Base-by-base conservation (phyloP, 2,113 vertebrate species). In the Heterotilapia buettikoferi region DNA sequence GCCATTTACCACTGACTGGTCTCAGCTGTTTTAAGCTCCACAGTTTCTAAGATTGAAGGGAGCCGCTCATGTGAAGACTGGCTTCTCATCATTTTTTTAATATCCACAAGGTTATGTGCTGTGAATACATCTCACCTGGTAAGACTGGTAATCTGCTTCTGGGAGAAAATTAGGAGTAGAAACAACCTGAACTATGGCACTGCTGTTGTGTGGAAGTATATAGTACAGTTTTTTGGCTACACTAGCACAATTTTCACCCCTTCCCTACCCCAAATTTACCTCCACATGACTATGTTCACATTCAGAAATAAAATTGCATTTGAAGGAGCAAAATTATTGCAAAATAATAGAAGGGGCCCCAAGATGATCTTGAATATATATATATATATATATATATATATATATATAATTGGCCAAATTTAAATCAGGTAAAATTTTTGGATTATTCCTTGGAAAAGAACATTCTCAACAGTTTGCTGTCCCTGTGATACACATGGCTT, bases 191-290 rank as follows among this genome's bases (percentile, higher is more conserved):
- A 36, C 2, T 63, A 63, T 63, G 18, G 0, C 59, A 12, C 9
- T 63, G 9, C 59, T 63, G 18, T 63, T 63, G 31, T 36, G 6
- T 36, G 31, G 31, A 38, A 66, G 61, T 12, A 66, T 66, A n/a
- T 38, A 36, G 31, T 36, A 1, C 10, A 36, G 1, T 12, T 36
- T 5, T 36, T 66, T 66, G 0, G 31, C 61, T 36, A 36, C 31
- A n/a, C 0, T 36, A 36, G 38, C n/a, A 43, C 38, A 71, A 43
- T 43, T 1, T 0, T 24, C 38, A 0, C 12, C 13, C 5, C 13
- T 14, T 16, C 0, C n/a, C n/a, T 43, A 24, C 3, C n/a, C 13
- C n/a, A 71, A 71, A 43, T 45, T 45, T 45, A 24, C n/a, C 38
- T 71, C 5, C 0, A 71, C 21, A 16, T 71, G 38, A 43, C 21